A percentile compares a stretch with the other conserved stretches of the same genome.
Evolutionary conservation across 2,888 invertebrate genomes (phyloP).

Genomic region (Muscina levida): DNA sequence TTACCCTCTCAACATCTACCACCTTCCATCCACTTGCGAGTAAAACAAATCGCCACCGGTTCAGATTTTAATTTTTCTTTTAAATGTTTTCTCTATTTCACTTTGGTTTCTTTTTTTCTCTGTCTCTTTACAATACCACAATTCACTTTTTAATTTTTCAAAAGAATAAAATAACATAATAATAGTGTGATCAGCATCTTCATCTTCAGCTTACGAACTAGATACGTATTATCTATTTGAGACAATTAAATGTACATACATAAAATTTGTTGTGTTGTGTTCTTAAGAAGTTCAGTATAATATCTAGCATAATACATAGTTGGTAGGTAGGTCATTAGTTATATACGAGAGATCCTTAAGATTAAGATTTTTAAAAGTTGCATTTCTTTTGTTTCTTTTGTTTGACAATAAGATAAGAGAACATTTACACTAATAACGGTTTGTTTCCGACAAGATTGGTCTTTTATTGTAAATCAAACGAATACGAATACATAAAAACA

Average conservation of each 20-base stretch:
- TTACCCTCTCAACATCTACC: no score
- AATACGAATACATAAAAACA: no score
- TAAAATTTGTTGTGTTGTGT: slow-evolving; percentile 15
- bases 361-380: slow-evolving; percentile 56
- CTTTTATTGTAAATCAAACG: slow-evolving; percentile 36
- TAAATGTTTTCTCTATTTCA: slow-evolving; percentile 13
- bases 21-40: no score
- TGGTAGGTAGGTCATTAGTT: no score
- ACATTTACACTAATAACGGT: slow-evolving; percentile 63
- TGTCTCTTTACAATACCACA: no score
- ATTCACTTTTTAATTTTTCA: slow-evolving; percentile 43
- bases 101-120: slow-evolving; percentile 22
- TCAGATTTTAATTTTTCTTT: no score
- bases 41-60: no score
- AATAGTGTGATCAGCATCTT: neutral
- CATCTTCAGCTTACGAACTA: slow-evolving; percentile 43
- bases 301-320: no score
- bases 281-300: neutral
- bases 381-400: slow-evolving; percentile 8
- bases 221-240: neutral
- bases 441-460: slow-evolving; percentile 45
- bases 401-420: slow-evolving; percentile 54
- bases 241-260: slow-evolving; percentile 49
- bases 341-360: neutral
- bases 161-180: slow-evolving; percentile 55